These are phyloP conservation scores for Drosophila bocki DNA, from an alignment of 1,140 invertebrate species.

Conservation along the genomic window DNA sequence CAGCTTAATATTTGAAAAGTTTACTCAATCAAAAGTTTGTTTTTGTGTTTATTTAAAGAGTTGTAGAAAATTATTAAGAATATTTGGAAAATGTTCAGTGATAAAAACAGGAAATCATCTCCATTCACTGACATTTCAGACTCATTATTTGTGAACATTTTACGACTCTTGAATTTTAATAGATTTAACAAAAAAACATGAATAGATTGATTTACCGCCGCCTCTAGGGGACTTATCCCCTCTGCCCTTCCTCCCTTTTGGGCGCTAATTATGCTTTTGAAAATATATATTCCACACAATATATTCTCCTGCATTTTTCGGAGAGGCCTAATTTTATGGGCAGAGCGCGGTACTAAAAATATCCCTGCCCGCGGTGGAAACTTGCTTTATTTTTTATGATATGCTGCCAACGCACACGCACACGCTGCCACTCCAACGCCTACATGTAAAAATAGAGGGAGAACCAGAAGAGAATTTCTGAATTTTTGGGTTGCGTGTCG, in stretches of 20 bases:
- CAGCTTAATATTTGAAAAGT: not conserved
- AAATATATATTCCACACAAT: conserved; percentile 32
- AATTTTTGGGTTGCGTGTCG: conserved; percentile 40
- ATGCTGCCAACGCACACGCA: conserved; percentile 46
- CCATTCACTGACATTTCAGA: not conserved
- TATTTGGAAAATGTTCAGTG: not conserved
- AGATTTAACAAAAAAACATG: not conserved
- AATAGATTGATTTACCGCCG: conserved; percentile 34
- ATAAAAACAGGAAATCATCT: not conserved
- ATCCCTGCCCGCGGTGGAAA: conserved; percentile 10
- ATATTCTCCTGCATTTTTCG: conserved; percentile 51
- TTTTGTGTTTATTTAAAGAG: conserved; percentile 1
- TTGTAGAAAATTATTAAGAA: not conserved
- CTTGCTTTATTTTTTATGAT: conserved; percentile 56
- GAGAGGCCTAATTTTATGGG: conserved; percentile 65
- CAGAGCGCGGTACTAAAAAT: conserved; percentile 52
- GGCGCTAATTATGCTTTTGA: conserved; percentile 7
- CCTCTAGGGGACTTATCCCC: not conserved
- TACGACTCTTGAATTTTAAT: conserved; percentile 12
- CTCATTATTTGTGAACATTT: conserved; percentile 5
- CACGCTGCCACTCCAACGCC: conserved; percentile 30
- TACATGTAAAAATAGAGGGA: conserved; percentile 72
- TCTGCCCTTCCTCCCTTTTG: not conserved
- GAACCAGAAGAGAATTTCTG: conserved; percentile 45
- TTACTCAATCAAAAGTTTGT: not conserved